These are phyloP conservation scores for Cecidostiba fungosa DNA, from an alignment of 2,888 invertebrate genomes.

Conservation along the genomic window DNA sequence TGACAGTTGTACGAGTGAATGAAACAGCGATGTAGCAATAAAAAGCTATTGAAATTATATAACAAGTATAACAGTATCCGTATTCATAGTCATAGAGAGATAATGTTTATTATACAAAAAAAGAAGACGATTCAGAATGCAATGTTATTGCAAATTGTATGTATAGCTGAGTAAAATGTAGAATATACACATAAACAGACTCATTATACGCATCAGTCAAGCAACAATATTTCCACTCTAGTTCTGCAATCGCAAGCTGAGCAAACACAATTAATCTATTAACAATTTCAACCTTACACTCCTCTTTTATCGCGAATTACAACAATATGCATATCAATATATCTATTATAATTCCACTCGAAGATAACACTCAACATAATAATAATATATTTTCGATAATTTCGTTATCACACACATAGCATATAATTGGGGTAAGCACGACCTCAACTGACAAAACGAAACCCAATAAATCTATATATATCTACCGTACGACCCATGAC, in stretches of 20 bases:
- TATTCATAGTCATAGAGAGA: too few species aligned
- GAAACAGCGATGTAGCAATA: too few species aligned
- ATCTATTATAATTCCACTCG: not conserved
- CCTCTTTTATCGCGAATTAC: not conserved
- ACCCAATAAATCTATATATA: slow-evolving; percentile 37
- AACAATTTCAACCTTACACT: not conserved
- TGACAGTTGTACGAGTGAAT: too few species aligned
- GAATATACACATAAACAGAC: not conserved
- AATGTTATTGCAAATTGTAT: too few species aligned
- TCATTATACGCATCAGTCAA: not conserved
- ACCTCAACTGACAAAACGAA: slow-evolving; percentile 39
- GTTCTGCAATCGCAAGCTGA: not conserved
- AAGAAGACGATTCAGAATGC: too few species aligned
- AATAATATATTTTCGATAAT: slow-evolving; percentile 29
- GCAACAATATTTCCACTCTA: not conserved
- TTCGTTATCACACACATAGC: slow-evolving; percentile 24
- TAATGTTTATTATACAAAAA: too few species aligned
- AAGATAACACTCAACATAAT: slow-evolving; percentile 21
- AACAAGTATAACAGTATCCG: too few species aligned
- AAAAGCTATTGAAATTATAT: too few species aligned
- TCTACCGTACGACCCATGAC: not conserved
- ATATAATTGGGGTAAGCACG: slow-evolving; percentile 17
- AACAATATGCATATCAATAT: not conserved
- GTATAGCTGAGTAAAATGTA: not conserved
- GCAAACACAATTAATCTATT: not conserved